Evolutionary conservation across 2,888 invertebrate species (phyloP), one percentile per base, ranked within the genome.

Genomic region (Chirona hameri): DNA sequence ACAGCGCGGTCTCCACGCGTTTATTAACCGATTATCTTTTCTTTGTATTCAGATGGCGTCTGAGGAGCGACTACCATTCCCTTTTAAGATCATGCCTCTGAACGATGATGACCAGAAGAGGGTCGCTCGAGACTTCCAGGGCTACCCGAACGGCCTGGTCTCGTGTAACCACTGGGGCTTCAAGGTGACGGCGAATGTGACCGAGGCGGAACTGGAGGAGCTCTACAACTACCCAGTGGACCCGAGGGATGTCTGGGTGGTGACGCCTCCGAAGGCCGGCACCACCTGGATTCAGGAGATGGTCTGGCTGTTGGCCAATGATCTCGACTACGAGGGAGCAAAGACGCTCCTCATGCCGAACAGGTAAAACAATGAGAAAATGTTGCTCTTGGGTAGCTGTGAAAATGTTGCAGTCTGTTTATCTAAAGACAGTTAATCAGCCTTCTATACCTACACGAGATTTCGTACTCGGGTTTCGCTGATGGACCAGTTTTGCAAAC

Each of bases 241-340:
- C n/a, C 86, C 85, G 79, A 69, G 82, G 48, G 83, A 83, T 46
- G 60, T 83, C 60, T 83, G 57, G 52, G 57, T 83, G n/a, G 79
- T 82, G 52, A 81, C 83, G 7, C 83, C 81, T 39, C 83, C 83
- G 1, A 83, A 83, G 65, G 81, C 81, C 29, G 93, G 93, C 9
- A 94, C 94, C 39, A 94, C 94, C 29, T 94, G 94, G 94, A 90
- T 92, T 0, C 93, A 93, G 87, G 93, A 94, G 89, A 90, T 94
- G 89, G 91, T 93, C 0, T 94, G 93, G 91, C 89, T 93, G 83
- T 89, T 93, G 76, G 89, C 90, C 83, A n/a, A n/a, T n/a, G n/a
- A n/a, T n/a, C n/a, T n/a, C n/a, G n/a, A n/a, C n/a, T n/a, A n/a
- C n/a, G n/a, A n/a, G n/a, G n/a, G n/a, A n/a, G n/a, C n/a, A n/a